Conservation (phyloP, 2,113 vertebrate genomes). For the Lepus americanus region DNA sequence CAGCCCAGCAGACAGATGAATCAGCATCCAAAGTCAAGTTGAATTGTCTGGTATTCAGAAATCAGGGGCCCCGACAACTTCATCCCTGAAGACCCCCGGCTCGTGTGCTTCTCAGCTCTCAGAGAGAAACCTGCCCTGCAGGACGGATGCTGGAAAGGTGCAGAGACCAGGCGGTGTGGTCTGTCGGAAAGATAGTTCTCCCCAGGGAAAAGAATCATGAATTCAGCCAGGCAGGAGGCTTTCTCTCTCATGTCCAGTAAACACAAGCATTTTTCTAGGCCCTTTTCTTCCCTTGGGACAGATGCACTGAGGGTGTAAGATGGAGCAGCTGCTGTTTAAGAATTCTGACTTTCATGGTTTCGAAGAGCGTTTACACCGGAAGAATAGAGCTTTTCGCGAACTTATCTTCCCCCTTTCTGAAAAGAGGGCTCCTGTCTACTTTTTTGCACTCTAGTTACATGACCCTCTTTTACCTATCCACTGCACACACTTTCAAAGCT, state of each 20-base stretch:
- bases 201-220: constrained; percentile 31
- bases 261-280: constrained; percentile 62
- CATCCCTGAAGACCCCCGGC: neutral
- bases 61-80: neutral
- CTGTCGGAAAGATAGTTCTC: constrained; percentile 50
- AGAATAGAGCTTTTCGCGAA: constrained; percentile 17
- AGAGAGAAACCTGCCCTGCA: neutral
- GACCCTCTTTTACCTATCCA: constrained; percentile 5
- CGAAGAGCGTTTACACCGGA: constrained; percentile 54
- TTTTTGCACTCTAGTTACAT: constrained; percentile 15
- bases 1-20: neutral
- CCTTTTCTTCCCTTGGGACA: constrained; percentile 68
- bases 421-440: neutral
- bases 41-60: neutral
- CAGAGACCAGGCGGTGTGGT: neutral
- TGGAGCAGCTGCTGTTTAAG: constrained; percentile 59
- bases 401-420: constrained; percentile 24
- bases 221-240: constrained; percentile 47
- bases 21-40: neutral
- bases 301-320: constrained; percentile 62
- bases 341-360: constrained; percentile 61
- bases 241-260: constrained; percentile 71
- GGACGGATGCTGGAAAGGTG: neutral
- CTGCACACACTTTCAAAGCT: neutral
- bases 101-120: neutral